Evolutionary conservation across 2,888 invertebrate species (phyloP).

Genomic region (Lamellibrachia columna): DNA sequence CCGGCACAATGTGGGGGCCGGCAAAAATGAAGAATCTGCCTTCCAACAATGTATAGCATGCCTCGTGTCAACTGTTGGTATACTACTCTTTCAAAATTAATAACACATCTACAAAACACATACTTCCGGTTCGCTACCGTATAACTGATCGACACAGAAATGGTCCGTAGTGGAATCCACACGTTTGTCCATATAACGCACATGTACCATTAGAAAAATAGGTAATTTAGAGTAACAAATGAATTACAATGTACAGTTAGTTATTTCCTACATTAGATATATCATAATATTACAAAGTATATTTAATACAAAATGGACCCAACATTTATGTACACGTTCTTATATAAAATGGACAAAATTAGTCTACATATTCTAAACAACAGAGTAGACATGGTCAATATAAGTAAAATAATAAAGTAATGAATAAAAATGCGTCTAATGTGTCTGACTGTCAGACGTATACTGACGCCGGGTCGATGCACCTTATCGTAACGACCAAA

Average conservation of each 20-base stretch:
- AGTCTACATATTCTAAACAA: not conserved
- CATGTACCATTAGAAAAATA: not conserved
- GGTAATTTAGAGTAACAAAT: not conserved
- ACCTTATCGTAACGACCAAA: not conserved
- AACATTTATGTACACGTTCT: not conserved
- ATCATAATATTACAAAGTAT: not conserved
- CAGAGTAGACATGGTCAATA: not conserved
- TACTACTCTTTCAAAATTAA: not conserved
- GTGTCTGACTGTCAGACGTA: not conserved
- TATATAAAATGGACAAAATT: not conserved
- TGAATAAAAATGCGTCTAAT: not conserved
- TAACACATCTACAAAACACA: not conserved
- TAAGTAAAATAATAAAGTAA: not conserved
- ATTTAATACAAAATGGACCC: conserved; percentile 9
- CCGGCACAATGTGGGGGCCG: not conserved
- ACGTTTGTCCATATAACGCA: not conserved
- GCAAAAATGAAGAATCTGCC: not conserved
- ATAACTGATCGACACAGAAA: not conserved
- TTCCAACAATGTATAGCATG: not conserved
- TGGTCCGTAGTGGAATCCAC: not conserved
- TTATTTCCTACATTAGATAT: not conserved
- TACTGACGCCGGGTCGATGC: not conserved
- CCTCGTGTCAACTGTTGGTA: not conserved
- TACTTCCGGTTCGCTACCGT: not conserved
- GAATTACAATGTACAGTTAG: not conserved